phyloP scores from a whole-genome alignment of 2,797 vertebrate species.

The Hyperoplus lanceolatus region DNA sequence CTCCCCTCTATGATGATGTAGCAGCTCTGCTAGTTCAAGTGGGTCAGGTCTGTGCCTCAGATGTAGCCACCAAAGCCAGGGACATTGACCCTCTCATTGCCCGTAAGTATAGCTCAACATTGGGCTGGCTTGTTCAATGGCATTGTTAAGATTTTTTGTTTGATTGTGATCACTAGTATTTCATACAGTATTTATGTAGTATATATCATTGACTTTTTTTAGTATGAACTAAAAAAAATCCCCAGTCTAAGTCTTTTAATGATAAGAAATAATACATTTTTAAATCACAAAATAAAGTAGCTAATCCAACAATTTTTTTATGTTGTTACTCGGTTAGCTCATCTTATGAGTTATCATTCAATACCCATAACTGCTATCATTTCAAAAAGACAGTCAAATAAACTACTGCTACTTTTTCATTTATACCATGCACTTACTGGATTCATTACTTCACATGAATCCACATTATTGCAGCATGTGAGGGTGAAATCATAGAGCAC shows the following conservation, averaged over 20 bases:
- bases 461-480: slow-evolving; percentile 64
- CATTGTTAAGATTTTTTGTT: neutral
- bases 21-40: slow-evolving; percentile 94
- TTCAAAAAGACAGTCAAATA: no score
- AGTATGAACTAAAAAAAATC: neutral
- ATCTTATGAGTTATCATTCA: no score
- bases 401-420: no score
- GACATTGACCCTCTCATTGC: slow-evolving; percentile 95
- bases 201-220: neutral
- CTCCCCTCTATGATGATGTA: slow-evolving; percentile 95
- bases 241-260: neutral
- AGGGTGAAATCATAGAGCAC: slow-evolving; percentile 78
- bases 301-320: no score
- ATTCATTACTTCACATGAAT: no score
- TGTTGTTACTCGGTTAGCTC: no score
- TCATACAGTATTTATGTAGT: neutral
- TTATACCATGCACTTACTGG: no score
- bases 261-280: neutral
- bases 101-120: slow-evolving; percentile 83
- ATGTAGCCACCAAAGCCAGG: slow-evolving; percentile 93
- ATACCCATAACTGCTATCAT: no score
- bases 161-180: neutral
- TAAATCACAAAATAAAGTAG: neutral
- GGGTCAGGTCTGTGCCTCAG: slow-evolving; percentile 96
- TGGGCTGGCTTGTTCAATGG: neutral